phyloP scores from a whole-genome alignment of 2,113 vertebrate species.

The Hystrix cristata region DNA sequence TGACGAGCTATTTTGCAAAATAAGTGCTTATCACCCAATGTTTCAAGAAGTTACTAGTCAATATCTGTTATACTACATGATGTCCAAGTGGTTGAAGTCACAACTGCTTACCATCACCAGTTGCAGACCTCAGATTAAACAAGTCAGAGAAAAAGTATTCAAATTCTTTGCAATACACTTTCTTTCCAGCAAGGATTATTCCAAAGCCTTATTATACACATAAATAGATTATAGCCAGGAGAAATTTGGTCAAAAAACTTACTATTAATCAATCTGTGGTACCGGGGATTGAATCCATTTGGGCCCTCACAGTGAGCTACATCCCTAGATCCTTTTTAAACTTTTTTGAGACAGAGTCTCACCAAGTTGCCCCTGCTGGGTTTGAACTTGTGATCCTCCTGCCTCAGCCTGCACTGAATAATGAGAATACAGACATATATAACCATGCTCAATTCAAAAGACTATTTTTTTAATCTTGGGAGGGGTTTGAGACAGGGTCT shows the following conservation, averaged over 20 bases:
- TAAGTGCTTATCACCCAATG: background rate
- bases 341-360: background rate
- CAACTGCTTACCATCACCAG: background rate
- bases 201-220: background rate
- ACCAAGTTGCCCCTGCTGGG: background rate
- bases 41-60: background rate
- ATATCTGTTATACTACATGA: slow-evolving; percentile 10
- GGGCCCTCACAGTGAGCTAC: background rate
- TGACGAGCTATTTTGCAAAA: background rate
- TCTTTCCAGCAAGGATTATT: slow-evolving; percentile 34
- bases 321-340: background rate
- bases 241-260: background rate
- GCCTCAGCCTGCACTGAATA: background rate
- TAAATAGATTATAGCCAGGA: background rate
- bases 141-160: background rate
- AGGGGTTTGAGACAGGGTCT: background rate
- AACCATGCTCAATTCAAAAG: background rate
- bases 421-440: background rate
- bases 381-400: background rate
- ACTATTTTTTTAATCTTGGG: background rate
- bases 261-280: background rate
- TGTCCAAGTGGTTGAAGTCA: background rate
- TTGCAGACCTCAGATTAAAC: background rate
- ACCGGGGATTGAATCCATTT: background rate
- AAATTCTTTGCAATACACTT: slow-evolving; percentile 27